Evolutionary conservation across 2,888 invertebrate genomes (phyloP), one percentile per base, ranked within the genome.

Genomic region (Geophilus truncorum): DNA sequence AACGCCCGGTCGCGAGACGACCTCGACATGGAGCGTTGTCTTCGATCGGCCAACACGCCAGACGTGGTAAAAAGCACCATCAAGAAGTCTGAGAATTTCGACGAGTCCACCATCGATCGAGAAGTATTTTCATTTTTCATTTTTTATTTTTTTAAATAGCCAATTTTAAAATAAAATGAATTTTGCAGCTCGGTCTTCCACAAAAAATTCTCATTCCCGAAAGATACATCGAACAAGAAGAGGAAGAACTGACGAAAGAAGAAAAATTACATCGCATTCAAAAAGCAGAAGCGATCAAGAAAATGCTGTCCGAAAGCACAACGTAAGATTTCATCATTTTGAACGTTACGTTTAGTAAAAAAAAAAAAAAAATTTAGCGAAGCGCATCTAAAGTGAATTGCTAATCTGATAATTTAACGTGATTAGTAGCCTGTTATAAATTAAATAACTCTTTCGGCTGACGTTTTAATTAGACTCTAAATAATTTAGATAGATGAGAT

Each of bases 171-270:
- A 30, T 30, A 76, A 76, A 76, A 32, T 10, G 2, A 4, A 30
- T 77, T 76, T 81, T 92, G 86, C 89, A 96, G 85, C 88, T 96
- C 36, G 93, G 93, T 77, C 93, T 94, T 18, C 96, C 96, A 15
- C 93, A 93, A 87, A 96, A 96, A 89, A 96, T 96, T 84, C 89
- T 93, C 82, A 96, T 96, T 84, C 96, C 96, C 0, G 96, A 96
- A 88, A 90, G 96, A 83, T 96, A 96, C 85, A 93, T 96, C 84
- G 95, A 96, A 75, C 80, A 80, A 25, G 96, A 96, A 87, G 91
- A 92, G 83, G 95, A 95, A 83, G 94, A 94, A 87, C 87, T 94
- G 75, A 92, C 94, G 0, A 93, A 93, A 0, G 95, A 95, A 85
- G 96, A 96, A 86, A 93, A 93, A 86, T 91, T 92, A 85, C 92